Conservation (phyloP, 1,140 invertebrate species). For the Cydia splendana region DNA sequence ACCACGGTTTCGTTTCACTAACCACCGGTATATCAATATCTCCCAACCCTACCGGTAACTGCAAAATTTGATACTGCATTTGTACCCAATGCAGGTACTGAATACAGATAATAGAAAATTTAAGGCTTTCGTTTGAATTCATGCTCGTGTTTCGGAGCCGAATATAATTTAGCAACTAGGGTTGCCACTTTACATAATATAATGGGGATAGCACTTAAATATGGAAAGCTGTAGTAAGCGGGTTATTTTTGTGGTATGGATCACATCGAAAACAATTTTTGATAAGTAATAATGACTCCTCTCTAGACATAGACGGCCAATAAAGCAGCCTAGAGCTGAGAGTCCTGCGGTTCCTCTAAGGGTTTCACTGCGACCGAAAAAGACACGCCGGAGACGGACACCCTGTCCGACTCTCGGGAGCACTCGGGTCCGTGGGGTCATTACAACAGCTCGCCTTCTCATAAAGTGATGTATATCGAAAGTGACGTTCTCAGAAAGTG, state of each 20-base stretch:
- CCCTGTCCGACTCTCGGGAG: too few species aligned
- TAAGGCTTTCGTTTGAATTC: conserved; percentile 30
- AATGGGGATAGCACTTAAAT: not conserved
- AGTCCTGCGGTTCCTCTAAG: too few species aligned
- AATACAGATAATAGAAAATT: conserved; percentile 32
- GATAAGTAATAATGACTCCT: too few species aligned
- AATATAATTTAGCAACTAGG: conserved; percentile 19
- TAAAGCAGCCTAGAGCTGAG: too few species aligned
- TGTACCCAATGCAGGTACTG: conserved; percentile 18
- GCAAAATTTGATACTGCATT: conserved; percentile 9
- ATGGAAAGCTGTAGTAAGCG: not conserved
- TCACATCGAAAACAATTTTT: too few species aligned
- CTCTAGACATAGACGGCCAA: too few species aligned
- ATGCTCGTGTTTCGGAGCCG: conserved; percentile 21
- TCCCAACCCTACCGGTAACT: not conserved
- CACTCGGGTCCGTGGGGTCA: too few species aligned
- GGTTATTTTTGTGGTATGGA: not conserved
- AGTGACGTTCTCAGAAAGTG: too few species aligned
- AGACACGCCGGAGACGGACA: too few species aligned
- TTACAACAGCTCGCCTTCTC: too few species aligned
- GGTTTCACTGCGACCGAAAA: too few species aligned
- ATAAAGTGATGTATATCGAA: too few species aligned
- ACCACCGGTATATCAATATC: not conserved
- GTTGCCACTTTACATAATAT: conserved; percentile 15
- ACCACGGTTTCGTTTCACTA: not conserved